phyloP scores from a whole-genome alignment of 2,888 invertebrate genomes.

The Vanessa cardui region DNA sequence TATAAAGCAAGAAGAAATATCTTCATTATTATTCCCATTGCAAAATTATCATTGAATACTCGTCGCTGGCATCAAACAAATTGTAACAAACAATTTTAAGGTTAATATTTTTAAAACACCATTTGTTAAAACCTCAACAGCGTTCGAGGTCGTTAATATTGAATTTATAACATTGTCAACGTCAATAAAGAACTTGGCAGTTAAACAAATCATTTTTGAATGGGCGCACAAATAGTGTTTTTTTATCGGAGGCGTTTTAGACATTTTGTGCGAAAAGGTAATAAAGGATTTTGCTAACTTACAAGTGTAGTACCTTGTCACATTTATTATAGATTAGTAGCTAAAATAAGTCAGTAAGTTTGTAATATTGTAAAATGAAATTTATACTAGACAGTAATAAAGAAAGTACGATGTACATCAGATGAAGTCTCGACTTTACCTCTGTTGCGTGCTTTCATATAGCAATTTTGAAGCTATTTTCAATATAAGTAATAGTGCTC shows the following conservation, averaged over 20 bases:
- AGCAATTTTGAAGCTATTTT: no score
- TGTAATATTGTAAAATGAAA: no score
- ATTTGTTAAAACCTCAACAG: slow-evolving; percentile 13
- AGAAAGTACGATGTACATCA: no score
- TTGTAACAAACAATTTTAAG: neutral
- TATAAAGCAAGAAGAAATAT: neutral
- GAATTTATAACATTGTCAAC: slow-evolving; percentile 23
- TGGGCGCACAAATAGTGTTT: neutral
- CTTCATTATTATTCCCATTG: neutral
- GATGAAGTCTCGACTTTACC: no score
- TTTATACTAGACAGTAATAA: no score
- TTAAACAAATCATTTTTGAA: slow-evolving; percentile 16
- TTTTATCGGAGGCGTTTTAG: neutral
- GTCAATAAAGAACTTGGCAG: slow-evolving; percentile 17
- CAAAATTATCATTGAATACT: neutral
- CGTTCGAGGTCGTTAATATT: slow-evolving; percentile 15
- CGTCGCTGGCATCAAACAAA: neutral
- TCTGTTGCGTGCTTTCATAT: no score
- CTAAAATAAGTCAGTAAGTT: no score
- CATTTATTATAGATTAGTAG: no score
- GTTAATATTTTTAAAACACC: slow-evolving; percentile 1
- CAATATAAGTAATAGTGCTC: no score
- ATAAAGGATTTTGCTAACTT: no score
- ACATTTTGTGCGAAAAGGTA: no score
- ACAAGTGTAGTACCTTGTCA: no score